A percentile compares a stretch with the other conserved stretches of the same genome.
phyloP scores from a whole-genome alignment of 2,888 invertebrate species.

The Hydrotaea diabolus region DNA sequence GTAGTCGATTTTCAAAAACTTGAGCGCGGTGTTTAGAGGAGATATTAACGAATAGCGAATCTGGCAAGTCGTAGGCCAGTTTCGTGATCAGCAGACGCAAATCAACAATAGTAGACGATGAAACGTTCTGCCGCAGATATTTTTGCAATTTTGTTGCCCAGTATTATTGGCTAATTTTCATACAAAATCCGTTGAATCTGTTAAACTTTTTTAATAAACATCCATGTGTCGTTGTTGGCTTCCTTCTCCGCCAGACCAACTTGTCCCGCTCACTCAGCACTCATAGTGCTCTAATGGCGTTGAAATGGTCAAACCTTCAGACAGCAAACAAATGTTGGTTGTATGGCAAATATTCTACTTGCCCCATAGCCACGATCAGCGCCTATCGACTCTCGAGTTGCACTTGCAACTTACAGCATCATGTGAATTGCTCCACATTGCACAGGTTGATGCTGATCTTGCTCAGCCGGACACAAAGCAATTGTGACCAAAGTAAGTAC shows the following conservation, averaged over 20 bases:
- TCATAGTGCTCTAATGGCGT: conserved; percentile 60
- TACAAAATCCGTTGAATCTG: no score
- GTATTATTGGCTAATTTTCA: no score
- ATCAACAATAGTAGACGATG: no score
- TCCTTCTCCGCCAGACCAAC: neutral
- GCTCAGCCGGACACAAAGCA: neutral
- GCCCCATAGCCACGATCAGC: conserved; percentile 23
- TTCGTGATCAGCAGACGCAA: no score
- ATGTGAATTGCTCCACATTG: conserved; percentile 52
- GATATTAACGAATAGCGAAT: no score
- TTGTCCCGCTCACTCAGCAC: neutral
- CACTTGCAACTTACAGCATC: conserved; percentile 11
- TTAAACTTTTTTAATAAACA: no score
- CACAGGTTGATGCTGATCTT: conserved; percentile 3
- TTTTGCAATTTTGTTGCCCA: no score
- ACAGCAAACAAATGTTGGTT: conserved; percentile 32
- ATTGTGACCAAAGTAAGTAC: neutral
- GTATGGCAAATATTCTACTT: conserved; percentile 53
- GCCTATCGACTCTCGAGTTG: neutral
- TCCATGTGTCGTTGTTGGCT: neutral
- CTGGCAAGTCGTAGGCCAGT: no score
- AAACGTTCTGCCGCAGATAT: no score
- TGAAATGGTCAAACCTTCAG: conserved; percentile 58
- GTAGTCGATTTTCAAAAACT: no score
- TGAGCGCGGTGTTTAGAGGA: no score